Conservation (phyloP, 1,140 invertebrate species). For the Drosophila ambigua region DNA sequence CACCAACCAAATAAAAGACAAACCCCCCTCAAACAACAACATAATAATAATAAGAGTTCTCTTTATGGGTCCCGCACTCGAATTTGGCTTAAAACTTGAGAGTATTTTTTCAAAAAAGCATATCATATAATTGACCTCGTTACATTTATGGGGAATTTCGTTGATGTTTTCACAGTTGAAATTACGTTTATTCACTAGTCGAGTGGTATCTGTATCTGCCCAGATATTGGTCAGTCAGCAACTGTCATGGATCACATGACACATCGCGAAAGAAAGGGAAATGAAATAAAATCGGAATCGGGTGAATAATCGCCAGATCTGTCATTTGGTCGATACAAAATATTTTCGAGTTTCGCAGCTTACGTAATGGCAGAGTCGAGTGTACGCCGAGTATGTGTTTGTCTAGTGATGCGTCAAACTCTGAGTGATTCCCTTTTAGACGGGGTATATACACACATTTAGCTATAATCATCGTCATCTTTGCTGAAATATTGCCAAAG, state of each 20-base stretch:
- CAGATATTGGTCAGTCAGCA: conserved; percentile 37
- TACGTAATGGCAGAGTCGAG: conserved; percentile 36
- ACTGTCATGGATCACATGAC: conserved; percentile 68
- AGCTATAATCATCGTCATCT: conserved; percentile 54
- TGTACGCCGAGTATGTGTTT: conserved; percentile 12
- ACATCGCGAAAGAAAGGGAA: conserved; percentile 74
- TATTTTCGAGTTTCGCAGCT: conserved; percentile 42
- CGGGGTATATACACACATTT: conserved; percentile 39
- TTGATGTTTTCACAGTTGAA: conserved; percentile 43
- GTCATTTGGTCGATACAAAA: conserved; percentile 17
- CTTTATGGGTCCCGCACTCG: conserved; percentile 23
- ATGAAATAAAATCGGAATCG: conserved; percentile 20
- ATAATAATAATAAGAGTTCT: conserved; percentile 19
- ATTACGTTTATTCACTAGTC: conserved; percentile 21
- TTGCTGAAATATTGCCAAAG: conserved; percentile 61
- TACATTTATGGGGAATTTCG: conserved; percentile 48
- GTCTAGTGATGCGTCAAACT: conserved; percentile 49
- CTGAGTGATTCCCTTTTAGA: conserved; percentile 25
- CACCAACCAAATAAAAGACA: conserved; percentile 13
- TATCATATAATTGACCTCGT: conserved; percentile 46
- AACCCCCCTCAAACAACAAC: conserved; percentile 12
- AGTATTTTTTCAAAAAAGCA: conserved; percentile 10
- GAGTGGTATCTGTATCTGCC: conserved; percentile 42
- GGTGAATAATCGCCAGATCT: conserved; percentile 55
- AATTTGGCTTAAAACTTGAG: conserved; percentile 20